Base-by-base conservation (phyloP, 2,797 vertebrate genomes). In the Chrosomus eos region DNA sequence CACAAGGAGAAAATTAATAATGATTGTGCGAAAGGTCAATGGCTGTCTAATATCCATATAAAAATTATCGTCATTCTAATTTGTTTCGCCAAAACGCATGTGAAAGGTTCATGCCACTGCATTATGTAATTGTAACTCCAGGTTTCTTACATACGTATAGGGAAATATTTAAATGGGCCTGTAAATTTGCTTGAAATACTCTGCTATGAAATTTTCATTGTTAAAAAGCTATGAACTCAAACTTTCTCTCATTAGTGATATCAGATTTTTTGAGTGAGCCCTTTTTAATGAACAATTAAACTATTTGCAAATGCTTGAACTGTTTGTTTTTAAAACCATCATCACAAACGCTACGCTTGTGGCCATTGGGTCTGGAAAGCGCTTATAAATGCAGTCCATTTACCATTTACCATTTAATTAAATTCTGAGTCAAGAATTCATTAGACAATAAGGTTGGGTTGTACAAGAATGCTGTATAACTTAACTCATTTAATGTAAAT, bases 21-120 rank as follows among this genome's bases (percentile, higher is more conserved):
- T 21, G 66, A 70, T 81, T 81, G 79, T 21, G 33, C 16, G 3
- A 75, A 83, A 67, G 81, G 58, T 76, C 64, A 80, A 53, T 40
- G 60, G 23, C 40, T 72, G 28, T 51, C 58, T 73, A 71, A 71
- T 81, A 58, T 58, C 53, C 55, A 18, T 9, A 21, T 45, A 74
- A 64, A 64, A 48, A 64, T 74, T n/a, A 73, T 62, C 8, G 13
- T 72, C 38, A 45, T 68, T 48, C 16, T 16, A 66, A 43, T 79
- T 67, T 36, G n/a, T 73, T 31, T 31, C 1, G 1, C 26, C 26
- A 53, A 74, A 53, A 74, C 4, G 58, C 26, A 38, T 1, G 36
- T 45, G 26, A 11, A 31, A 66, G 73, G 5, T 38, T 78, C 58
- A 21, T 19, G 38, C 58, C 16, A 13, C 11, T 45, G 19, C 16